These are phyloP conservation scores for Globodera rostochiensis DNA, from an alignment of 1,140 invertebrate genomes.

Conservation along the genomic window DNA sequence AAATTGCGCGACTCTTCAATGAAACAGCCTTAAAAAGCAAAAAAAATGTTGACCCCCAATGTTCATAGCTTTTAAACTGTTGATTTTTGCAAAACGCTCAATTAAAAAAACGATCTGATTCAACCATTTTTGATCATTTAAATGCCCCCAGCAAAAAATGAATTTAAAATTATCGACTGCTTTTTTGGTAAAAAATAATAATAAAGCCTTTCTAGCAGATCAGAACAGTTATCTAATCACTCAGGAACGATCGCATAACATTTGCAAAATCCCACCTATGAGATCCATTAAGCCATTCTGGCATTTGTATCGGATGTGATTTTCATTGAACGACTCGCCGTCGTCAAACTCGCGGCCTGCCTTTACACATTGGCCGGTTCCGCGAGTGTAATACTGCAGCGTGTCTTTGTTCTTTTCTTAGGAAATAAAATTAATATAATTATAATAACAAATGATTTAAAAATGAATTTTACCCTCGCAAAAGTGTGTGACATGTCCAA, in stretches of 20 bases:
- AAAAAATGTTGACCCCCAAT: too few relatives aligned
- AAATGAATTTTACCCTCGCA: constrained; percentile 42
- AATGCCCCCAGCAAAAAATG: too few relatives aligned
- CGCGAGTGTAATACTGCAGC: constrained; percentile 41
- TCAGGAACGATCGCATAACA: too few relatives aligned
- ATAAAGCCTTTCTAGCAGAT: too few relatives aligned
- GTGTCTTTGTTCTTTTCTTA: constrained; percentile 35
- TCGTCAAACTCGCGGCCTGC: constrained; percentile 52
- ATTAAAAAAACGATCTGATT: too few relatives aligned
- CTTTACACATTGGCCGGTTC: constrained; percentile 35
- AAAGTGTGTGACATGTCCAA: constrained; percentile 45
- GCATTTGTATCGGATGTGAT: constrained; percentile 54
- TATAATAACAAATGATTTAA: too few relatives aligned
- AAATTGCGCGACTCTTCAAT: constrained; percentile 46
- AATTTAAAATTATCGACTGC: too few relatives aligned
- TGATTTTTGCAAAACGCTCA: too few relatives aligned
- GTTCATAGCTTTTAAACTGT: too few relatives aligned
- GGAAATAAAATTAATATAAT: not conserved
- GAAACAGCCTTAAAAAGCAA: constrained; percentile 46
- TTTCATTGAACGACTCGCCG: constrained; percentile 51
- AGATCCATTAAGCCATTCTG: constrained; percentile 21
- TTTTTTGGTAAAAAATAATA: too few relatives aligned
- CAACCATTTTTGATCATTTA: too few relatives aligned
- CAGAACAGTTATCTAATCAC: too few relatives aligned
- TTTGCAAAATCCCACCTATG: not conserved